phyloP scores from a whole-genome alignment of 1,140 invertebrate genomes.

The Dendrolimus kikuchii region DNA sequence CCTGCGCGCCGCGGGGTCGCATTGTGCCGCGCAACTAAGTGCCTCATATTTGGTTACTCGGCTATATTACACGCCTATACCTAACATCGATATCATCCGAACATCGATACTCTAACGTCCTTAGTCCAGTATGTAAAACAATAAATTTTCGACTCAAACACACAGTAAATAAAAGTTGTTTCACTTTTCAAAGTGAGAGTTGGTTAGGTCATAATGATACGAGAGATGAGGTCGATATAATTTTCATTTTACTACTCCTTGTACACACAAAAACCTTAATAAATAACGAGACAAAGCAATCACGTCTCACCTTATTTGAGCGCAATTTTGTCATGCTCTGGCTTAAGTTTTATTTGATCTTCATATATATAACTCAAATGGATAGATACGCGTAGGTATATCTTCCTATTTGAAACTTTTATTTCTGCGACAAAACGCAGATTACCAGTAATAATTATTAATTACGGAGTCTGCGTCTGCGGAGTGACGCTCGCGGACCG shows the following conservation, averaged over 20 bases:
- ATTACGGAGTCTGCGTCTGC: too few species aligned
- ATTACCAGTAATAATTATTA: too few species aligned
- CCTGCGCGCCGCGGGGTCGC: conserved; percentile 47
- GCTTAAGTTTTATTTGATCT: conserved; percentile 11
- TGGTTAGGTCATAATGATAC: not conserved
- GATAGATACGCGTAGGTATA: too few species aligned
- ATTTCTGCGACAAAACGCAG: too few species aligned
- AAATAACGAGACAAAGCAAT: conserved; percentile 59
- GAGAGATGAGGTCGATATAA: conserved; percentile 40
- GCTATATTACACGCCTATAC: conserved; percentile 56
- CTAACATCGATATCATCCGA: conserved; percentile 44
- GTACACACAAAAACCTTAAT: conserved; percentile 51
- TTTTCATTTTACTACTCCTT: conserved; percentile 61
- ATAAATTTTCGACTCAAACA: conserved; percentile 16
- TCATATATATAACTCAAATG: not conserved
- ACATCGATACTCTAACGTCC: conserved; percentile 21
- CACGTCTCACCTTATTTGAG: conserved; percentile 61
- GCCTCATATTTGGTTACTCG: conserved; percentile 68
- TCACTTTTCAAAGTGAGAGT: too few species aligned
- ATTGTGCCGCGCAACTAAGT: conserved; percentile 57
- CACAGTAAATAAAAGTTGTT: conserved; percentile 2
- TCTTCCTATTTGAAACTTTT: too few species aligned
- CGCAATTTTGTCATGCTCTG: conserved; percentile 46
- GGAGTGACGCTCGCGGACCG: too few species aligned
- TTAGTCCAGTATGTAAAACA: conserved; percentile 12